A percentile compares a stretch with the other conserved stretches of the same genome.
phyloP scores from a whole-genome alignment of 2,888 invertebrate genomes.

The Lasioglossum malachurum region DNA sequence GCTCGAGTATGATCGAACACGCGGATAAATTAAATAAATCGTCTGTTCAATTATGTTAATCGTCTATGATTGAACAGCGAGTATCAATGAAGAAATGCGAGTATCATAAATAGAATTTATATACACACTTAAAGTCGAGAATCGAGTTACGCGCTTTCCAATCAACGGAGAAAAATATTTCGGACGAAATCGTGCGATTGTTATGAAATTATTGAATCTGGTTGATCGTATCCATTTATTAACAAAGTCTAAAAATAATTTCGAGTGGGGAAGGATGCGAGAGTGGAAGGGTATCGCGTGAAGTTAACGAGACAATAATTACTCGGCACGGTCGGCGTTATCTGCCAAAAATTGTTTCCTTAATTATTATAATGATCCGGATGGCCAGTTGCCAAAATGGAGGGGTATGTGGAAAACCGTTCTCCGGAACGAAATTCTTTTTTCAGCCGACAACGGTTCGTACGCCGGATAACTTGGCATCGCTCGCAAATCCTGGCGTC shows the following conservation, averaged over 20 bases:
- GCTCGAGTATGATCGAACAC: neutral
- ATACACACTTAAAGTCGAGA: neutral
- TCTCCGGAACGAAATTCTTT: neutral
- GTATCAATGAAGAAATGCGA: neutral
- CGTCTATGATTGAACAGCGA: neutral
- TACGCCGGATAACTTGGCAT: constrained; percentile 15
- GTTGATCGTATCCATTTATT: neutral
- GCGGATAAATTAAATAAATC: neutral
- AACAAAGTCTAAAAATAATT: neutral
- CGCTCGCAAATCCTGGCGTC: constrained; percentile 18
- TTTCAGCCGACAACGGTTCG: neutral
- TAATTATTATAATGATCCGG: constrained; percentile 25
- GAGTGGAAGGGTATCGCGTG: neutral
- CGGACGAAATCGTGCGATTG: too few species aligned
- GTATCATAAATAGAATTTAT: neutral
- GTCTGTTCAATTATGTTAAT: neutral
- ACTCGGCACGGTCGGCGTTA: neutral
- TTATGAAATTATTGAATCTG: neutral
- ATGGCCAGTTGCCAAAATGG: neutral
- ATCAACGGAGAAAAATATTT: neutral
- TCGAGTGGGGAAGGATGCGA: neutral
- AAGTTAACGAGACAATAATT: neutral
- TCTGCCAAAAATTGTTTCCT: constrained; percentile 1
- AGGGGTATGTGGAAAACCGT: neutral
- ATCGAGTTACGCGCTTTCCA: neutral